These are phyloP conservation scores for Amyelois transitella DNA, from an alignment of 1,140 invertebrate species.

Conservation along the genomic window DNA sequence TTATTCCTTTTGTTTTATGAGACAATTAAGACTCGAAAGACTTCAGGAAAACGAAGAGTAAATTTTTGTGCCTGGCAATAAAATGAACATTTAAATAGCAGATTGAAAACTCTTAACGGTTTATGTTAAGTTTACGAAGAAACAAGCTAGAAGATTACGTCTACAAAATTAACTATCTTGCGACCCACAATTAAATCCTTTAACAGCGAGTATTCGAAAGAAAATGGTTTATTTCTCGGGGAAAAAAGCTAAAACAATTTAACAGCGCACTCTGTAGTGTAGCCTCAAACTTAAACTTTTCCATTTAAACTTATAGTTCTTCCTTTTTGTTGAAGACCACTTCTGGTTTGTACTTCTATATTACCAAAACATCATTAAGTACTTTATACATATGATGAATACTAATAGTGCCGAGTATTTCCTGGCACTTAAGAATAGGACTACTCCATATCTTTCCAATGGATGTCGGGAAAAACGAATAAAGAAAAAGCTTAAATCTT, in stretches of 20 bases:
- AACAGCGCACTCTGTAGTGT: conserved; percentile 41
- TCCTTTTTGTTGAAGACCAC: conserved; percentile 16
- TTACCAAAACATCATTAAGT: not conserved
- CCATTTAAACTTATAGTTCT: conserved; percentile 45
- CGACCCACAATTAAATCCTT: conserved; percentile 7
- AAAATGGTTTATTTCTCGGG: conserved; percentile 9
- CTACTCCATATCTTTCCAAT: too few relatives aligned
- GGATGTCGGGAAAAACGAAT: too few relatives aligned
- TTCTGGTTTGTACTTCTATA: conserved; percentile 1
- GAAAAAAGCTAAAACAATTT: conserved; percentile 42
- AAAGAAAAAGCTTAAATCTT: too few relatives aligned
- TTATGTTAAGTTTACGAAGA: conserved; percentile 27
- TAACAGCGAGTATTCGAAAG: not conserved
- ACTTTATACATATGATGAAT: not conserved
- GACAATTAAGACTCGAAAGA: conserved; percentile 51
- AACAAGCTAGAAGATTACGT: conserved; percentile 16
- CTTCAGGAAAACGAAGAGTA: conserved; percentile 29
- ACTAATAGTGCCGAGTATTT: too few relatives aligned
- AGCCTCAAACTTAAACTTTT: conserved; percentile 52
- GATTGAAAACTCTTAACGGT: conserved; percentile 44
- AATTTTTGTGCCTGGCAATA: conserved; percentile 39
- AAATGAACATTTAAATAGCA: conserved; percentile 47
- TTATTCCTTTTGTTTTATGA: conserved; percentile 57
- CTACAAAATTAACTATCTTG: conserved; percentile 19
- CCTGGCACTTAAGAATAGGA: too few relatives aligned